A percentile compares a stretch with the other conserved stretches of the same genome.
These are phyloP conservation scores for Protosalanx chinensis DNA, from an alignment of 2,797 vertebrate species.

Conservation along the genomic window DNA sequence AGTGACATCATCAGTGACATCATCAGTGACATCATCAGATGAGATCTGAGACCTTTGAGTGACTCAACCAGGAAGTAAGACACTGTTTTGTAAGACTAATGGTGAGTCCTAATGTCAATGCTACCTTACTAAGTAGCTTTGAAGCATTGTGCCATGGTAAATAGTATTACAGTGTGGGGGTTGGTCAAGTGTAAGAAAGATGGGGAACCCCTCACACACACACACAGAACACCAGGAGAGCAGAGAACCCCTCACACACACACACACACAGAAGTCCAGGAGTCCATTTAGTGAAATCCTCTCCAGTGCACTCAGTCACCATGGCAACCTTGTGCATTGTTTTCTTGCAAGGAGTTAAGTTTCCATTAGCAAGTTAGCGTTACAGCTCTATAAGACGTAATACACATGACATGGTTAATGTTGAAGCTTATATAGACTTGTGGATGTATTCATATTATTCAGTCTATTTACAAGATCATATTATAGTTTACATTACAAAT, in stretches of 20 bases:
- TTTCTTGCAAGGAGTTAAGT: neutral
- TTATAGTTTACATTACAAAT: constrained; percentile 18
- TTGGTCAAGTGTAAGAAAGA: neutral
- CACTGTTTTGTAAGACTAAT: too few relatives aligned
- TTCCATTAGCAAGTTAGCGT: constrained; percentile 31
- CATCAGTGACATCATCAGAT: neutral
- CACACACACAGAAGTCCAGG: too few relatives aligned
- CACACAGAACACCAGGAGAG: too few relatives aligned
- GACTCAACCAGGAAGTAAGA: neutral
- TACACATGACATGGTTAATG: constrained; percentile 25
- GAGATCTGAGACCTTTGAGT: neutral
- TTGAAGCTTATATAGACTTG: constrained; percentile 72
- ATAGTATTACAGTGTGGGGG: too few relatives aligned
- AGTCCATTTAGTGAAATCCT: too few relatives aligned
- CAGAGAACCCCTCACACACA: too few relatives aligned
- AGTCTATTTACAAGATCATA: constrained; percentile 51
- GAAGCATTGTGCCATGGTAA: too few relatives aligned
- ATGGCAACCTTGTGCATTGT: neutral
- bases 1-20: too few relatives aligned
- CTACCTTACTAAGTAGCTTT: too few relatives aligned
- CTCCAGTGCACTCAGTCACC: too few relatives aligned
- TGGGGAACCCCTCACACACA: neutral
- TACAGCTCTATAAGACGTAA: constrained; percentile 80
- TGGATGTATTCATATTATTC: constrained; percentile 60
- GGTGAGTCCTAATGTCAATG: too few relatives aligned